Evolutionary conservation across 1,140 invertebrate genomes (phyloP).

Genomic region (Drosophila navojoa): DNA sequence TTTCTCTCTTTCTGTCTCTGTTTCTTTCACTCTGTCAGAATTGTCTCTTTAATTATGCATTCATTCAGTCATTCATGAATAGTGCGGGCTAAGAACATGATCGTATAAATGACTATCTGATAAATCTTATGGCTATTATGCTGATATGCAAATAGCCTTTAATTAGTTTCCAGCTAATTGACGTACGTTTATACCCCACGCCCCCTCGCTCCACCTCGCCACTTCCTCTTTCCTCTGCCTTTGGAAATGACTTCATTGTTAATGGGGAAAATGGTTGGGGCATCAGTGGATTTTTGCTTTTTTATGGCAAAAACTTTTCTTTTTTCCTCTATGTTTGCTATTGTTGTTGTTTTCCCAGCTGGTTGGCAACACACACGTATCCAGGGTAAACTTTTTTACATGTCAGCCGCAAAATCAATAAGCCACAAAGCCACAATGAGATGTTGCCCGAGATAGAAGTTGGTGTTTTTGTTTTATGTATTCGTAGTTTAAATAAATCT

Average conservation of each 20-base stretch:
- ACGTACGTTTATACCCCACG: background rate
- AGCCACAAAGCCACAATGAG: constrained; percentile 6
- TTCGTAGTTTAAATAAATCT: background rate
- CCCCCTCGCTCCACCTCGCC: background rate
- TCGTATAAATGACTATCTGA: constrained; percentile 1
- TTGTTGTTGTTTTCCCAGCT: constrained; percentile 12
- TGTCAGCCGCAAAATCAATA: constrained; percentile 43
- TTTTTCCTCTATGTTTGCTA: constrained; percentile 14
- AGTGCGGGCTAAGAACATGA: background rate
- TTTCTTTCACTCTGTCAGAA: background rate
- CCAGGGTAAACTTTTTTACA: constrained; percentile 42
- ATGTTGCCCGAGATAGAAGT: background rate
- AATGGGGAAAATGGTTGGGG: constrained; percentile 22
- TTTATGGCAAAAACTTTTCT: constrained; percentile 29
- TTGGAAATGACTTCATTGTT: constrained; percentile 45
- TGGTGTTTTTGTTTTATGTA: background rate
- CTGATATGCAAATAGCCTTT: constrained; percentile 24
- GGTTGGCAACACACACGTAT: constrained; percentile 24
- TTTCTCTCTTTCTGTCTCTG: background rate
- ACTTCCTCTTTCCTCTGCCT: background rate
- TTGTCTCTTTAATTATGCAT: background rate
- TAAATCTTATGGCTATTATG: constrained; percentile 8
- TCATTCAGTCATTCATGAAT: background rate
- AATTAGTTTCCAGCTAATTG: constrained; percentile 35
- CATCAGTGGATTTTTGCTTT: constrained; percentile 6